phyloP scores from a whole-genome alignment of 2,888 invertebrate species.

The Agapostemon virescens region DNA sequence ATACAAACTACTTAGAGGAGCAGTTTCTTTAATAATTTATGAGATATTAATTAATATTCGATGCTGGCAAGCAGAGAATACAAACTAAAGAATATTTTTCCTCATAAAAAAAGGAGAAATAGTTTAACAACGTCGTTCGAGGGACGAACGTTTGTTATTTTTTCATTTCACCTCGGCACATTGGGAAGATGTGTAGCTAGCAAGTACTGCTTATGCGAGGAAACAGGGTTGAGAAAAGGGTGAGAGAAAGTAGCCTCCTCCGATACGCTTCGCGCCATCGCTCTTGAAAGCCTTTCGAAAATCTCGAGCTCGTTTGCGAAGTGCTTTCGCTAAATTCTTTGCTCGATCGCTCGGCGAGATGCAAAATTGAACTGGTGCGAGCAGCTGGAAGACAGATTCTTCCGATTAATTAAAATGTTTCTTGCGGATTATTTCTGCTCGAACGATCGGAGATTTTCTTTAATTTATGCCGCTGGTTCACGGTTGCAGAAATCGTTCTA shows the following conservation, averaged over 20 bases:
- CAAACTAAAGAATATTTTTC: not conserved
- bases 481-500: not conserved
- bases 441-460: not conserved
- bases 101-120: not conserved
- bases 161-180: not conserved
- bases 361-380: constrained; percentile 22
- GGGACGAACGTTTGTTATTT: not conserved
- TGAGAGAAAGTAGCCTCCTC: constrained; percentile 12
- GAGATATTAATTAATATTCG: too few species aligned
- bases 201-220: not conserved
- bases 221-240: not conserved
- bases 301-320: constrained; percentile 24
- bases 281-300: constrained; percentile 19
- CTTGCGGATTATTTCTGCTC: constrained; percentile 5
- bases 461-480: not conserved
- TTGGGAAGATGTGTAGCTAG: not conserved
- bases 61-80: too few species aligned
- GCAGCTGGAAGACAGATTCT: not conserved
- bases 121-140: too few species aligned
- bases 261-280: constrained; percentile 14
- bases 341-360: constrained; percentile 5
- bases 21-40: too few species aligned
- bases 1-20: too few species aligned
- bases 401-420: constrained; percentile 22
- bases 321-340: constrained; percentile 10